Evolutionary conservation across 2,888 invertebrate genomes (phyloP), one percentile per base, ranked within the genome.

Genomic region (Chrysina gloriosa): DNA sequence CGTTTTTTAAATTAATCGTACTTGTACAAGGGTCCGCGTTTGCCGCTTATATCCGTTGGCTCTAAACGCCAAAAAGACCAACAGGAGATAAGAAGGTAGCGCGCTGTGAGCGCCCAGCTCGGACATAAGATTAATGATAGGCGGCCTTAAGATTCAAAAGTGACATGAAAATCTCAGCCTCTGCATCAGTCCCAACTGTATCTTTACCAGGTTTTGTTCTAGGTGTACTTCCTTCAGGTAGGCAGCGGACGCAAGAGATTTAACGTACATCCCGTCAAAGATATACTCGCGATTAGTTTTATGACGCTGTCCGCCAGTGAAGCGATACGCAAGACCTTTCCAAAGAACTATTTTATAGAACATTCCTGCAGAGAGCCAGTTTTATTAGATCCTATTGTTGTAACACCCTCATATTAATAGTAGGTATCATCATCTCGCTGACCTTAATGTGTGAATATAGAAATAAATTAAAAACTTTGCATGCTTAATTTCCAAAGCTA

Each of bases 121-220:
- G 76, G 76, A 78, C 76, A 65, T 70, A 83, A 82, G 84, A 84
- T 84, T 84, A 83, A 84, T 84, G 84, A 83, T 83, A 77, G 79
- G 77, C 76, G 80, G 77, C 78, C 81, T 79, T 66, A 81, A 81
- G 82, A 82, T 83, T 83, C 82, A 82, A 83, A 83, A 83, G 83
- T 83, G 83, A 84, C 84, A 83, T 78, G 83, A 82, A 84, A 84
- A 83, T 84, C 83, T 83, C 81, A 77, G 81, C 79, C 81, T 80
- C 78, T 80, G 80, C 79, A 78, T 78, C 78, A 77, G 78, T 77
- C 80, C 79, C 79, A 78, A 79, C 80, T 78, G 79, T 78, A 78
- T 78, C 78, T 78, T 79, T 77, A 76, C 73, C 75, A 74, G 76
- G 81, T 81, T 81, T 81, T 80, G 81, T 81, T 78, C 76, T 78